A percentile compares a stretch with the other conserved stretches of the same genome.
Conservation (phyloP, 2,113 vertebrate genomes). For the Martes martes region DNA sequence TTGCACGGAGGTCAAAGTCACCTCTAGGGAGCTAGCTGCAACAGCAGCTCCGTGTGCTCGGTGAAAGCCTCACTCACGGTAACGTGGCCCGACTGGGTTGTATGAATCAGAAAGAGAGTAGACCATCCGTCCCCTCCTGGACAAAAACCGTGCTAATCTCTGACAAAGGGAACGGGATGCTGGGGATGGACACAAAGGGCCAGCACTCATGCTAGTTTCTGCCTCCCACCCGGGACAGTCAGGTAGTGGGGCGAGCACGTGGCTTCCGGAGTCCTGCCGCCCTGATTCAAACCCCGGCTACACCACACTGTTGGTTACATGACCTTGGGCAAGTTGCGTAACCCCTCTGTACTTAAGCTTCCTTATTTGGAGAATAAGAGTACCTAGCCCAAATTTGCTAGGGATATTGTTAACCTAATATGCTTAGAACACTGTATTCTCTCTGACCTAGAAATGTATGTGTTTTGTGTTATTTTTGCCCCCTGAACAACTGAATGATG, state of each 20-base stretch:
- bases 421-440: background rate
- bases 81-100: background rate
- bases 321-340: background rate
- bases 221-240: background rate
- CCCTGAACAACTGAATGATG: background rate
- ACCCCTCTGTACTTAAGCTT: background rate
- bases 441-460: background rate
- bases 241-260: fast-evolving
- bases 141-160: background rate
- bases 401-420: background rate
- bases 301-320: background rate
- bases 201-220: background rate
- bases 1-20: background rate
- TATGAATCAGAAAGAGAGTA: background rate
- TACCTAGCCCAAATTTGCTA: background rate
- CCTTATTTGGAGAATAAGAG: background rate
- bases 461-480: background rate
- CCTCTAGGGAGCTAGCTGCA: background rate
- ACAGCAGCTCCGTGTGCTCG: background rate
- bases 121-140: background rate
- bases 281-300: background rate
- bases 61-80: background rate
- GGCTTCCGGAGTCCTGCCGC: too few relatives aligned
- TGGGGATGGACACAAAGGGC: background rate
- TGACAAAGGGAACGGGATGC: background rate